Percentiles rank a stretch among this genome's conserved stretches.
These are phyloP conservation scores for Sabatieria punctata DNA, from an alignment of 2,888 invertebrate genomes.

Conservation along the genomic window DNA sequence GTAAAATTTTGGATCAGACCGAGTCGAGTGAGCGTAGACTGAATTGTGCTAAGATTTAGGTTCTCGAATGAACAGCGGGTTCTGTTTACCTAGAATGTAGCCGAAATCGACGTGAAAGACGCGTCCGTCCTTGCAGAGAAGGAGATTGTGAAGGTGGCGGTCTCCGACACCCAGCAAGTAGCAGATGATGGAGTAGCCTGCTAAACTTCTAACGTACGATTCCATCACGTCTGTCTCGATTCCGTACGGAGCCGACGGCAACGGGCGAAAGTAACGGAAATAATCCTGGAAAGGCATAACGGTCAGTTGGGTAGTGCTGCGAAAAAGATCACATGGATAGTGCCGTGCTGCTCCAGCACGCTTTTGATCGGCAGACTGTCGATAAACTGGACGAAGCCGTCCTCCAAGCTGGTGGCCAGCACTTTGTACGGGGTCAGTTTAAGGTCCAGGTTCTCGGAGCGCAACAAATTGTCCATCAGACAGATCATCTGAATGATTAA, in stretches of 20 bases:
- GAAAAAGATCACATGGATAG: too few species aligned
- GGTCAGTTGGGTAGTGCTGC: too few species aligned
- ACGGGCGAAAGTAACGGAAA: constrained; percentile 72
- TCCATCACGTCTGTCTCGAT: constrained; percentile 89
- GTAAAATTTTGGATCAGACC: too few species aligned
- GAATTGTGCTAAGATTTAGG: too few species aligned
- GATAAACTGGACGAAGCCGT: constrained; percentile 89
- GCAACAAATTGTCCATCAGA: constrained; percentile 78
- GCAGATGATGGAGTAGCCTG: constrained; percentile 95
- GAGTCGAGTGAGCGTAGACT: too few species aligned
- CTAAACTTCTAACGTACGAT: constrained; percentile 56
- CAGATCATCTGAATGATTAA: constrained; percentile 92
- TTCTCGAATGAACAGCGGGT: not conserved
- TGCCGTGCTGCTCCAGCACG: constrained; percentile 9
- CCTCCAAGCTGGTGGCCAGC: constrained; percentile 80
- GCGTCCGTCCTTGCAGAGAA: constrained; percentile 68
- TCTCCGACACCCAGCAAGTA: constrained; percentile 93
- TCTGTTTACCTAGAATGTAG: constrained; percentile 56
- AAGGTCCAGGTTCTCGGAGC: constrained; percentile 84
- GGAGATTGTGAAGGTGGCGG: constrained; percentile 86
- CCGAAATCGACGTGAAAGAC: constrained; percentile 96
- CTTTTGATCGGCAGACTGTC: constrained; percentile 50
- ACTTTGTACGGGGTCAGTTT: constrained; percentile 88
- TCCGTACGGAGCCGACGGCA: constrained; percentile 68
- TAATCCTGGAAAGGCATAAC: constrained; percentile 50